Conservation (phyloP, 2,113 vertebrate species). For the Ictalurus punctatus region DNA sequence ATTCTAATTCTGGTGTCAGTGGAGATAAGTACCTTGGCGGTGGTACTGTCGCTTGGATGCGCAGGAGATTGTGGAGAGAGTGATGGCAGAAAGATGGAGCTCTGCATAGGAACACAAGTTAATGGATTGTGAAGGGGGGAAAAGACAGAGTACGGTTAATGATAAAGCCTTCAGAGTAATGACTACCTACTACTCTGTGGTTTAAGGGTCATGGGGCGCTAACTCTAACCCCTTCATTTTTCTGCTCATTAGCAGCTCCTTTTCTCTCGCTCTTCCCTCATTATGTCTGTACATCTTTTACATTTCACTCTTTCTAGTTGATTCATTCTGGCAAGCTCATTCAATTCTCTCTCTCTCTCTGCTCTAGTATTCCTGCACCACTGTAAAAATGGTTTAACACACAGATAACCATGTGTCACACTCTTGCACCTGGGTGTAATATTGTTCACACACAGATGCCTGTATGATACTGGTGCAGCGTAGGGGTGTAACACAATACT, state of each 20-base stretch:
- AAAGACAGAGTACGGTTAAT: conserved; percentile 1
- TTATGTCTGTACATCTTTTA: conserved; percentile 3
- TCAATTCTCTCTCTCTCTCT: neutral
- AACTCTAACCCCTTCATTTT: conserved; percentile 8
- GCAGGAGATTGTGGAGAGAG: conserved; percentile 5
- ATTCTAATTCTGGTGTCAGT: conserved; percentile 41
- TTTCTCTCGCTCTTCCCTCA: neutral
- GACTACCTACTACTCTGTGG: neutral
- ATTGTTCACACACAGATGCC: neutral
- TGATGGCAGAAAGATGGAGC: conserved; percentile 26
- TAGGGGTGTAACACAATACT: neutral
- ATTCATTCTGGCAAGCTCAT: neutral
- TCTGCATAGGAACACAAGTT: neutral
- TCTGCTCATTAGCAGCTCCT: neutral
- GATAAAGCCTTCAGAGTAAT: conserved; percentile 35
- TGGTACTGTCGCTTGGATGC: neutral
- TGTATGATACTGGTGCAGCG: neutral
- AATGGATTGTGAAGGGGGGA: neutral
- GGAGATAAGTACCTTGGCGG: conserved; percentile 39
- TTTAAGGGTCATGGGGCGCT: conserved; percentile 14
- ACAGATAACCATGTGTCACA: neutral
- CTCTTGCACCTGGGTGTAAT: neutral
- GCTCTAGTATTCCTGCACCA: neutral
- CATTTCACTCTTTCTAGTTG: neutral
- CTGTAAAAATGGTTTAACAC: conserved; percentile 4